A percentile compares a stretch with the other conserved stretches of the same genome.
These are phyloP conservation scores for Champsocephalus esox DNA, from an alignment of 2,797 vertebrate species.

Conservation along the genomic window DNA sequence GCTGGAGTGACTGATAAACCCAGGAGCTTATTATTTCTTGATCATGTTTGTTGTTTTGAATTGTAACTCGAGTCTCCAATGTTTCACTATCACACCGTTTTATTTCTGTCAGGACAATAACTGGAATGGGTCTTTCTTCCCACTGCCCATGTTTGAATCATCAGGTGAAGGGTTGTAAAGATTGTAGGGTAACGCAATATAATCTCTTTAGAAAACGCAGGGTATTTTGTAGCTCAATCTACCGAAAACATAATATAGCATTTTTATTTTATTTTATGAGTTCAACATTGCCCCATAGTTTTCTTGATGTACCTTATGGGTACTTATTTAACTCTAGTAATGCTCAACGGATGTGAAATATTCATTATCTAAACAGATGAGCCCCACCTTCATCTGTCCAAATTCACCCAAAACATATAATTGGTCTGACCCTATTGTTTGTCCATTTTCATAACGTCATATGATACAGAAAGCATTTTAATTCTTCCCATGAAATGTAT, in stretches of 20 bases:
- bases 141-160: constrained; percentile 39
- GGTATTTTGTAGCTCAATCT: background rate
- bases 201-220: background rate
- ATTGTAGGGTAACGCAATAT: background rate
- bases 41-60: constrained; percentile 10
- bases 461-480: background rate
- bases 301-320: background rate
- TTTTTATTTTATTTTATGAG: no score
- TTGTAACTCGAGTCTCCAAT: background rate
- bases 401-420: background rate
- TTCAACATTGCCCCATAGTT: background rate
- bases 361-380: background rate
- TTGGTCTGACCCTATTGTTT: background rate
- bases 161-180: constrained; percentile 13
- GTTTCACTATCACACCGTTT: constrained; percentile 7
- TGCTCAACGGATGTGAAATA: background rate
- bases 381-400: background rate
- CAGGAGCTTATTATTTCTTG: background rate
- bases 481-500: constrained; percentile 20
- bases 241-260: no score
- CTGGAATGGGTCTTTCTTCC: constrained; percentile 24
- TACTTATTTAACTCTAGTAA: background rate
- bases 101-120: constrained; percentile 16
- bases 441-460: background rate
- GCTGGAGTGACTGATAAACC: constrained; percentile 1